Percentiles rank a stretch among this genome's conserved stretches.
Evolutionary conservation across 2,888 invertebrate genomes (phyloP).

Genomic region (Colletes collaris): DNA sequence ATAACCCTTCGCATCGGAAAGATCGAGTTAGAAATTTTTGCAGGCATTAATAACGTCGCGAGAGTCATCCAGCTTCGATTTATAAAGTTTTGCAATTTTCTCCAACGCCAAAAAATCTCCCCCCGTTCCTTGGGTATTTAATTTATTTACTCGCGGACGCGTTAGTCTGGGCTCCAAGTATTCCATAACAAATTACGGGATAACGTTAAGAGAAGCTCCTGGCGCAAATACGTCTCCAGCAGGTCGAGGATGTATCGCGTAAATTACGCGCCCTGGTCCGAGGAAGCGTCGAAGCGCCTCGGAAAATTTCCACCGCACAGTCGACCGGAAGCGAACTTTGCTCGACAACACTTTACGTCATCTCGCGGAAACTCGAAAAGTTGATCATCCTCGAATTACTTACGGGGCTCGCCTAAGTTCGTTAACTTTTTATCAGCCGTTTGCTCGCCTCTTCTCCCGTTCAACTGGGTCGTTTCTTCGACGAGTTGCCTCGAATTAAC

Average conservation of each 20-base stretch:
- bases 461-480: conserved; percentile 19
- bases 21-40: too few relatives aligned
- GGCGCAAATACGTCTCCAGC: conserved; percentile 16
- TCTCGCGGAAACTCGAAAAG: conserved; percentile 42
- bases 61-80: too few relatives aligned
- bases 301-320: conserved; percentile 11
- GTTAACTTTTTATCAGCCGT: conserved; percentile 36
- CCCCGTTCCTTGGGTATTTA: too few relatives aligned
- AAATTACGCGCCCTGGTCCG: conserved; percentile 15
- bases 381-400: conserved; percentile 47
- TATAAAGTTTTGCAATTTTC: too few relatives aligned
- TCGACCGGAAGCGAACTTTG: conserved; percentile 15
- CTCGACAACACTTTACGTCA: conserved; percentile 26
- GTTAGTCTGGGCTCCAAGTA: neutral
- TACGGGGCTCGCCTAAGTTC: conserved; percentile 33
- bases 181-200: conserved; percentile 5
- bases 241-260: conserved; percentile 17
- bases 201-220: neutral
- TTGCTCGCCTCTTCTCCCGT: neutral
- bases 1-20: too few relatives aligned
- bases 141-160: neutral
- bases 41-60: too few relatives aligned
- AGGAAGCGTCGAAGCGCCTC: neutral
- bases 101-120: too few relatives aligned
- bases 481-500: conserved; percentile 18